Percentiles rank a stretch among this genome's conserved stretches.
phyloP scores from a whole-genome alignment of 2,113 vertebrate species.

The Hylia prasina region DNA sequence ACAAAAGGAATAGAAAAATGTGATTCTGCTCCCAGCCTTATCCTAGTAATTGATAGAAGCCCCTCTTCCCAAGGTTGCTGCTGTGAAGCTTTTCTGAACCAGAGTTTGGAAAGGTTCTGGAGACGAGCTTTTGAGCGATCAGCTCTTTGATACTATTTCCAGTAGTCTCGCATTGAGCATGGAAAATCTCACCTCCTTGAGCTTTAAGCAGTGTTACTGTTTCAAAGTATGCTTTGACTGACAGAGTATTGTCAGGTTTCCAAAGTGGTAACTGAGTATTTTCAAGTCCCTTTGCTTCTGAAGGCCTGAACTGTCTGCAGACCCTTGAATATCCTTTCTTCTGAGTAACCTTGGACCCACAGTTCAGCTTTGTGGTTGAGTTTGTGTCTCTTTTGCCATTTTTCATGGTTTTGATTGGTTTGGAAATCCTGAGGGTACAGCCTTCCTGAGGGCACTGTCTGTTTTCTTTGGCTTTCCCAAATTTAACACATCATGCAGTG shows the following conservation, averaged over 20 bases:
- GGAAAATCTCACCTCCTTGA: background rate
- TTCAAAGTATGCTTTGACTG: background rate
- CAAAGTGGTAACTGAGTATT: background rate
- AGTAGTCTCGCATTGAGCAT: background rate
- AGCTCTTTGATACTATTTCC: background rate
- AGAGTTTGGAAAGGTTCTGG: background rate
- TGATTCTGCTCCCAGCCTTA: background rate
- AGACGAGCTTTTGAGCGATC: background rate
- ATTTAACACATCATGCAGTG: background rate
- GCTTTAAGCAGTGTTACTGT: background rate
- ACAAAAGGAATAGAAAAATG: background rate
- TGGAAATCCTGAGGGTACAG: background rate
- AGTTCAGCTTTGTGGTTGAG: background rate
- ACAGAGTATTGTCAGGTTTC: background rate
- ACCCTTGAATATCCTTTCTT: background rate
- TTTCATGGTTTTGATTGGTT: background rate
- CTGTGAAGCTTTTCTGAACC: background rate
- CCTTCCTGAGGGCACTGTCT: background rate
- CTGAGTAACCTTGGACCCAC: background rate
- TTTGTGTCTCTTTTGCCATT: background rate
- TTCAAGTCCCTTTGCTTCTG: background rate
- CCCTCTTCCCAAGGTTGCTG: background rate
- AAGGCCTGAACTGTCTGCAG: background rate
- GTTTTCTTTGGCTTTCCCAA: background rate
- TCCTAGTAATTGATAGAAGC: background rate